phyloP scores from a whole-genome alignment of 2,113 vertebrate genomes.

The Oreochromis tanganicae region DNA sequence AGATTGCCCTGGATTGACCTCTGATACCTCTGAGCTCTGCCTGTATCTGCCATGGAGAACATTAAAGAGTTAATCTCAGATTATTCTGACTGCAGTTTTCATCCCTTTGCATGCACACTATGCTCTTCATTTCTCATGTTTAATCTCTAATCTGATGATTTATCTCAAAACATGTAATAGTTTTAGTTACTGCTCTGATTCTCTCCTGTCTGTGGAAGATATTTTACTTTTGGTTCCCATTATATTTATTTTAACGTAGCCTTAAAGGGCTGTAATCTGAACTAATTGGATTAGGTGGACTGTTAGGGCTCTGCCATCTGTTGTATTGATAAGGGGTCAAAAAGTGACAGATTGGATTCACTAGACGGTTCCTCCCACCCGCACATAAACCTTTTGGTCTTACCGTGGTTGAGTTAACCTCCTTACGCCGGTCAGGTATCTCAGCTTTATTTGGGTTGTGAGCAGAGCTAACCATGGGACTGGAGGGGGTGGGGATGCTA shows the following conservation, averaged over 20 bases:
- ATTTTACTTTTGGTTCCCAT: not conserved
- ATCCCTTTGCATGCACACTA: not conserved
- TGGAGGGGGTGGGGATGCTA: constrained; percentile 80
- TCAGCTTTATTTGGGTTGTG: constrained; percentile 92
- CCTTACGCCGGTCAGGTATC: constrained; percentile 88
- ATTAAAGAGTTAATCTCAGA: constrained; percentile 19
- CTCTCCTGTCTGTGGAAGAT: not conserved
- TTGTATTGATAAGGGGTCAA: not conserved
- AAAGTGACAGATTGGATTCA: not conserved
- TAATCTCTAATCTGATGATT: not conserved
- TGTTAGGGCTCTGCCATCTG: not conserved
- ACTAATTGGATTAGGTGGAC: constrained; percentile 10
- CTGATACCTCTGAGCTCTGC: not conserved
- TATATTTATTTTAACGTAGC: not conserved
- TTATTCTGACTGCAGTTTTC: not conserved
- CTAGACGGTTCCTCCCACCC: not conserved
- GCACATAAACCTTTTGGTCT: not conserved
- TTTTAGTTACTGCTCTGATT: not conserved
- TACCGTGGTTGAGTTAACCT: constrained; percentile 75
- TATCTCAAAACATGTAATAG: not conserved
- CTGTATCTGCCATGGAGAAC: not conserved
- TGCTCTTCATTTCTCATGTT: not conserved
- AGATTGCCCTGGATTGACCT: not conserved
- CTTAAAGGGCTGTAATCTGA: not conserved
- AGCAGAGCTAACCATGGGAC: constrained; percentile 90